Percentiles rank a stretch among this genome's conserved stretches.
Conservation (phyloP, 92 coral and sea anemone genomes). For the Parazoanthus swiftii region DNA sequence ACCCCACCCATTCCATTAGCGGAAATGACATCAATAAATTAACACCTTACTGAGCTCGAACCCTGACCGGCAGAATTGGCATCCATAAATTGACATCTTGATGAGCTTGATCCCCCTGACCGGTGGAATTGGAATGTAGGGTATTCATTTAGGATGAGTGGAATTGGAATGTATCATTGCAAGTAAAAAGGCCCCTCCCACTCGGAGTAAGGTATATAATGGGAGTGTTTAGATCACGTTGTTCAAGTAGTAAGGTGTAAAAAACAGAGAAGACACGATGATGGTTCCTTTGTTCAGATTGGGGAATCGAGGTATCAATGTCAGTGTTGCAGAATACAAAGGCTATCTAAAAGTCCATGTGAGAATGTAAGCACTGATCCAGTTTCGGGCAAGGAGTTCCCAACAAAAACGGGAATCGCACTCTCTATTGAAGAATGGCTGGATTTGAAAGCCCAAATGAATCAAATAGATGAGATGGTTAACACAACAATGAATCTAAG, state of each 20-base stretch:
- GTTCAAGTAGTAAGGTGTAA: neutral
- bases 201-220: neutral
- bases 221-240: neutral
- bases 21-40: too few relatives aligned
- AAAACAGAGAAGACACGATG: neutral
- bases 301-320: slow-evolving; percentile 22
- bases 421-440: slow-evolving; percentile 16
- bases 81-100: too few relatives aligned
- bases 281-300: neutral
- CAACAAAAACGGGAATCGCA: slow-evolving; percentile 6
- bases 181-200: too few relatives aligned
- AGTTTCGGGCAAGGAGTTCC: slow-evolving; percentile 5
- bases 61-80: too few relatives aligned
- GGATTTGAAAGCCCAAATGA: neutral
- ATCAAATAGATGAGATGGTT: too few relatives aligned
- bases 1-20: too few relatives aligned
- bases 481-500: too few relatives aligned
- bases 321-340: slow-evolving; percentile 24
- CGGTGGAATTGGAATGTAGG: too few relatives aligned
- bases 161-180: too few relatives aligned
- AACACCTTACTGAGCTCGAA: too few relatives aligned
- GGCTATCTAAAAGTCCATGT: slow-evolving; percentile 34
- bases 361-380: neutral
- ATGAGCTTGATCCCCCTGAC: too few relatives aligned
- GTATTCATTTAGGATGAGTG: too few relatives aligned